Conservation (phyloP, 37 sponge, comb jelly and placozoan genomes). For the Spongilla lacustris region DNA sequence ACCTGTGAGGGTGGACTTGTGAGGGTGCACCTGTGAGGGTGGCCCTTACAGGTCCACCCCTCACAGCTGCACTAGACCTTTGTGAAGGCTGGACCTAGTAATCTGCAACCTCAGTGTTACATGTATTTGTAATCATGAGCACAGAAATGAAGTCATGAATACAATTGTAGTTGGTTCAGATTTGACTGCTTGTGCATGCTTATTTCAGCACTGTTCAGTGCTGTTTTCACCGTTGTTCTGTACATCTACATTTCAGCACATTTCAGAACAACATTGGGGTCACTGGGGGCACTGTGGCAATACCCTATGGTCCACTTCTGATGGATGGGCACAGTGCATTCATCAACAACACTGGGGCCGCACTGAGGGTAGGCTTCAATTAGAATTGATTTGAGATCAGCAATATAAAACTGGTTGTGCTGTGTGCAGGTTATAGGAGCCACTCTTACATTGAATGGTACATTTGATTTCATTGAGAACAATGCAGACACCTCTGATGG, state of each 20-base stretch:
- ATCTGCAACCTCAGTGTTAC: no score
- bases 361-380: conserved; percentile 8
- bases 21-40: no score
- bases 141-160: no score
- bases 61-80: no score
- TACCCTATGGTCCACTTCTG: conserved; percentile 2
- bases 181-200: no score
- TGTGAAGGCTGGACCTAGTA: no score
- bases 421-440: conserved; percentile 32
- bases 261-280: neutral
- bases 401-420: neutral
- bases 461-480: conserved; percentile 15
- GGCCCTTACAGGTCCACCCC: no score
- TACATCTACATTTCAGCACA: neutral
- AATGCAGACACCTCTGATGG: conserved; percentile 7
- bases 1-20: no score
- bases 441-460: conserved; percentile 10
- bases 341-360: conserved; percentile 9
- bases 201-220: no score
- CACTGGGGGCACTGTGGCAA: neutral
- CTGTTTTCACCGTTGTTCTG: no score
- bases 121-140: no score
- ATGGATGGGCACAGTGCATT: conserved; percentile 8
- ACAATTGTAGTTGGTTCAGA: no score
- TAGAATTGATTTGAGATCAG: neutral